A percentile compares a stretch with the other conserved stretches of the same genome.
phyloP scores from a whole-genome alignment of 2,113 vertebrate species.

The Acanthochromis polyacanthus region DNA sequence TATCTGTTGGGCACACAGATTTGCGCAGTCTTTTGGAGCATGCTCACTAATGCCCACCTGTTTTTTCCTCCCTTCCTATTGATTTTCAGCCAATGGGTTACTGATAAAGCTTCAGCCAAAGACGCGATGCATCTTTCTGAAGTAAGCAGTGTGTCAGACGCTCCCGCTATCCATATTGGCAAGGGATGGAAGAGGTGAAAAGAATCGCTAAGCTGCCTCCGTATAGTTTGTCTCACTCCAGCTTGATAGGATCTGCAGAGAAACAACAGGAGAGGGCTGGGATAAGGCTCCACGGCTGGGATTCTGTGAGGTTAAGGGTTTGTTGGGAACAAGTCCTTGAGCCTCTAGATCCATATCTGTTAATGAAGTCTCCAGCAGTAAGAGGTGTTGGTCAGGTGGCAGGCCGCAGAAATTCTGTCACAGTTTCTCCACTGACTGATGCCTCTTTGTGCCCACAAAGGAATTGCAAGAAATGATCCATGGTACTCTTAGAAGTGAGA shows the following conservation, averaged over 20 bases:
- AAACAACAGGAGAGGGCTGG: constrained; percentile 41
- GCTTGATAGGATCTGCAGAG: constrained; percentile 58
- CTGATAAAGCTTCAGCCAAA: constrained; percentile 58
- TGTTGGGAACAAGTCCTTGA: constrained; percentile 65
- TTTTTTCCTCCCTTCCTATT: constrained; percentile 27
- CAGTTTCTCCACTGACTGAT: constrained; percentile 58
- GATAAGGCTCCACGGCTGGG: constrained; percentile 37
- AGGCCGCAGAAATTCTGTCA: constrained; percentile 52
- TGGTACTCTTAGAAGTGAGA: constrained; percentile 57
- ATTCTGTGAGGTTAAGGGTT: constrained; percentile 62
- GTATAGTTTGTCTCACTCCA: constrained; percentile 41
- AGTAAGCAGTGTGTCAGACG: constrained; percentile 42
- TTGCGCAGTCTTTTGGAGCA: constrained; percentile 44
- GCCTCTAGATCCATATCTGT: constrained; percentile 83
- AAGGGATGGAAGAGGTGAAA: constrained; percentile 60
- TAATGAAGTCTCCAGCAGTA: constrained; percentile 81
- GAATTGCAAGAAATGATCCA: constrained; percentile 71
- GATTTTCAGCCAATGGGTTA: constrained; percentile 57
- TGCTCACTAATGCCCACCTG: constrained; percentile 35
- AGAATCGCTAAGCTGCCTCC: constrained; percentile 51
- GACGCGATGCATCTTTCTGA: constrained; percentile 55
- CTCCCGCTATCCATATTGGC: constrained; percentile 54
- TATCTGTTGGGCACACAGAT: constrained; percentile 64
- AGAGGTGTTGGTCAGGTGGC: constrained; percentile 52
- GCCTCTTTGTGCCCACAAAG: constrained; percentile 62